Conservation (phyloP, 2,797 vertebrate species). For the Liasis olivaceus region DNA sequence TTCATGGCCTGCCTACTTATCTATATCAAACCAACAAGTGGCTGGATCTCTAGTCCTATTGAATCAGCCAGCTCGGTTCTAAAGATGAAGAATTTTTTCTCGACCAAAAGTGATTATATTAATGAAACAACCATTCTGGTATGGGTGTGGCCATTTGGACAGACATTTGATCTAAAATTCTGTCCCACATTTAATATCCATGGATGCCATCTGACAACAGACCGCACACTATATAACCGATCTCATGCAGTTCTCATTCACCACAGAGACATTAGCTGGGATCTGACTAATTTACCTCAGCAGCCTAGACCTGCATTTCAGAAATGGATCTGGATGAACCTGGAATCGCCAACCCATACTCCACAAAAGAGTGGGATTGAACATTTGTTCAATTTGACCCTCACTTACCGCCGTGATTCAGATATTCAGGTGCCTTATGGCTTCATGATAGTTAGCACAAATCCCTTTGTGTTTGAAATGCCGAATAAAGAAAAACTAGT, state of each 20-base stretch:
- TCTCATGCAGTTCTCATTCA: slow-evolving; percentile 94
- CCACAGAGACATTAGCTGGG: slow-evolving; percentile 91
- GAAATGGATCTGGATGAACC: slow-evolving; percentile 99
- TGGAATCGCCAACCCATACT: slow-evolving; percentile 95
- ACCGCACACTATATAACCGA: slow-evolving; percentile 91
- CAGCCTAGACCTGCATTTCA: slow-evolving; percentile 89
- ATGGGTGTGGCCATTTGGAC: slow-evolving; percentile 98
- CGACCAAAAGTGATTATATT: slow-evolving; percentile 83
- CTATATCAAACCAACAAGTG: slow-evolving; percentile 95
- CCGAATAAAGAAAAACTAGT: slow-evolving; percentile 92
- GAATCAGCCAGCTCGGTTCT: slow-evolving; percentile 90
- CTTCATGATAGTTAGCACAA: slow-evolving; percentile 85
- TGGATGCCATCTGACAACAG: slow-evolving; percentile 91
- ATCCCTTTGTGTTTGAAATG: slow-evolving; percentile 87
- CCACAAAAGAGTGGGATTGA: slow-evolving; percentile 91
- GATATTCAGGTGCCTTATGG: slow-evolving; percentile 98
- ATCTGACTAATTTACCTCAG: slow-evolving; percentile 92
- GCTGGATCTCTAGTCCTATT: slow-evolving; percentile 91
- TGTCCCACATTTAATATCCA: slow-evolving; percentile 93
- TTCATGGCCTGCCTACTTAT: slow-evolving; percentile 96
- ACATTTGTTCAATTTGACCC: slow-evolving; percentile 93
- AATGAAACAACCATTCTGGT: slow-evolving; percentile 92
- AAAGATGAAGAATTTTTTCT: slow-evolving; percentile 90
- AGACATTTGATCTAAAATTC: slow-evolving; percentile 89
- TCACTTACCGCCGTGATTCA: slow-evolving; percentile 95